Percentiles rank a stretch among this genome's conserved stretches.
Conservation (phyloP, 1,140 invertebrate species). For the Philotrypesis tridentata region DNA sequence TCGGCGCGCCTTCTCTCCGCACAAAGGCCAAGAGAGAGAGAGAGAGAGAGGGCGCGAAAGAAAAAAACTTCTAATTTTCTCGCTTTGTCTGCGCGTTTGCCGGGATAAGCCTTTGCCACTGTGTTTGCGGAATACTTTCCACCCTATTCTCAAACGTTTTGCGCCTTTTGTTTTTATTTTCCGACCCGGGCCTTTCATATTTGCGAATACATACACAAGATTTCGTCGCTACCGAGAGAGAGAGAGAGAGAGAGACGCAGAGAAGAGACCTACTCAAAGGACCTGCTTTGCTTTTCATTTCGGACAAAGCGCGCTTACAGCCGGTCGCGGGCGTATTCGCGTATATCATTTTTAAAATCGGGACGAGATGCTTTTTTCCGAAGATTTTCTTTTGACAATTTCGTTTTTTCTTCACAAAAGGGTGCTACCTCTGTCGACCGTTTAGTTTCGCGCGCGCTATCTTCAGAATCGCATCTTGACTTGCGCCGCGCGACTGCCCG, state of each 20-base stretch:
- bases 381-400: no score
- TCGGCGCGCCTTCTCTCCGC: background rate
- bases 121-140: background rate
- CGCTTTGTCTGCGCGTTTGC: background rate
- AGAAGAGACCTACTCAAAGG: background rate
- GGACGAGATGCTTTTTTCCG: no score
- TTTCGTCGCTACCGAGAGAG: background rate
- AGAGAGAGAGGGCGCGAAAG: no score
- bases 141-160: background rate
- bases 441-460: no score
- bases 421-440: no score
- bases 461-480: no score
- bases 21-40: background rate
- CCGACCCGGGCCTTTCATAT: background rate
- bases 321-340: no score
- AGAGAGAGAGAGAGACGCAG: background rate
- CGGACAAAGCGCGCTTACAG: background rate
- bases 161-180: background rate
- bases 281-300: background rate
- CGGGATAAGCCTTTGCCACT: background rate
- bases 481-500: no score
- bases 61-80: conserved; percentile 18
- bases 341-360: no score
- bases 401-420: no score
- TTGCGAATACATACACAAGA: background rate